Conservation (phyloP, 2,797 vertebrate genomes). For the Dromococcyx pavoninus region DNA sequence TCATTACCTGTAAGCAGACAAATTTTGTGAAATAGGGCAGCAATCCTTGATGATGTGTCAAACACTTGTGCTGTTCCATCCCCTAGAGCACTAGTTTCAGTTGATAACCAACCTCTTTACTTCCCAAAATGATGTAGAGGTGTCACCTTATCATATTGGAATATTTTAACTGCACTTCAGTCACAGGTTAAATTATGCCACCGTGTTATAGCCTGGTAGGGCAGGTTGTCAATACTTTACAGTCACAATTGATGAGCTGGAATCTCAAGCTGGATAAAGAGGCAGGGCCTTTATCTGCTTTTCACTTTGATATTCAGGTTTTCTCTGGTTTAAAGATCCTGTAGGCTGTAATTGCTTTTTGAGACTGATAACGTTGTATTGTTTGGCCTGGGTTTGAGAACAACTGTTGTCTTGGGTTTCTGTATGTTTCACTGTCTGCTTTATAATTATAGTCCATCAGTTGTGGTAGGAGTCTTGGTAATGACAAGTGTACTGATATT, state of each 20-base stretch:
- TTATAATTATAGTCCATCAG: slow-evolving; percentile 33
- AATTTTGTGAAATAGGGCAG: not conserved
- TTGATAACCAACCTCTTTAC: not conserved
- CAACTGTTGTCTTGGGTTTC: slow-evolving; percentile 23
- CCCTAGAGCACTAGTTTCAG: not conserved
- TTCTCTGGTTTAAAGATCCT: not conserved
- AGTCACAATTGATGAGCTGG: not conserved
- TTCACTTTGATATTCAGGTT: not conserved
- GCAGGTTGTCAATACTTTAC: not conserved
- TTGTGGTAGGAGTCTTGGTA: slow-evolving; percentile 5
- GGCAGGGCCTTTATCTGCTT: not conserved
- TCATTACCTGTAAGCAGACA: not conserved
- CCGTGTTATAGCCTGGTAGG: not conserved
- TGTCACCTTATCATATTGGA: not conserved
- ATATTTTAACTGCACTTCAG: not conserved
- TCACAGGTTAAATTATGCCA: not conserved
- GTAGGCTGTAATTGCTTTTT: slow-evolving; percentile 10
- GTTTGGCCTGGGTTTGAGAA: not conserved
- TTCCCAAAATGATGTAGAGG: not conserved
- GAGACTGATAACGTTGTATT: not conserved
- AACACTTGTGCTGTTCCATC: not conserved
- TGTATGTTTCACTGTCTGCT: slow-evolving; percentile 27
- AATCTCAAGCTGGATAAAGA: not conserved
- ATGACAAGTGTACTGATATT: not conserved
- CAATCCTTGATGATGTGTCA: not conserved